Evolutionary conservation across 2,797 vertebrate species (phyloP).

Genomic region (Antennarius maculatus): DNA sequence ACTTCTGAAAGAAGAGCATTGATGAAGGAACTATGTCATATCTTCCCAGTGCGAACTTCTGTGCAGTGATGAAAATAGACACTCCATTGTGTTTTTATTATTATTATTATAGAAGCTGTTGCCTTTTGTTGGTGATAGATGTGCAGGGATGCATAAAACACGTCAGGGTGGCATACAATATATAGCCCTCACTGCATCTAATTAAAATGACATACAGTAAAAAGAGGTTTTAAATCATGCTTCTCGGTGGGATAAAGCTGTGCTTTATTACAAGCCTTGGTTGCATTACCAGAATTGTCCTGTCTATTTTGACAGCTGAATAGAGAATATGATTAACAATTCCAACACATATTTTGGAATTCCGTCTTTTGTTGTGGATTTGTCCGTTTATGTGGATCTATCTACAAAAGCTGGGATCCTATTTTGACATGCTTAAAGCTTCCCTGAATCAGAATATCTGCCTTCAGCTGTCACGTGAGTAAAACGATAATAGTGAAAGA

Average conservation of each 20-base stretch:
- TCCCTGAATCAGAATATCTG: slow-evolving; percentile 11
- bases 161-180: neutral
- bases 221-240: slow-evolving; percentile 19
- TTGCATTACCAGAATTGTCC: neutral
- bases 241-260: slow-evolving; percentile 5
- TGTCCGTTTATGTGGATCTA: neutral
- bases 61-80: too few species aligned
- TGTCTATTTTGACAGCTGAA: slow-evolving; percentile 21
- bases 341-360: slow-evolving; percentile 8
- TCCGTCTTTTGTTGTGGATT: neutral
- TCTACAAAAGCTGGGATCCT: neutral
- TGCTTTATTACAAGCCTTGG: neutral
- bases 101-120: neutral
- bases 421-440: neutral
- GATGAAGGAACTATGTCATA: neutral
- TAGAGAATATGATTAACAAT: slow-evolving; percentile 14
- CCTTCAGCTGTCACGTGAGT: slow-evolving; percentile 9
- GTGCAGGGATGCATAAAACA: neutral
- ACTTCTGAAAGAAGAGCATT: too few species aligned
- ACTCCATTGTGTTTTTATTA: too few species aligned
- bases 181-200: slow-evolving; percentile 14
- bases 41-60: too few species aligned
- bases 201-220: slow-evolving; percentile 27
- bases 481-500: neutral
- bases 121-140: slow-evolving; percentile 14